These are phyloP conservation scores for Brachionus paranguensis DNA, from an alignment of 1,140 invertebrate genomes.

Conservation along the genomic window DNA sequence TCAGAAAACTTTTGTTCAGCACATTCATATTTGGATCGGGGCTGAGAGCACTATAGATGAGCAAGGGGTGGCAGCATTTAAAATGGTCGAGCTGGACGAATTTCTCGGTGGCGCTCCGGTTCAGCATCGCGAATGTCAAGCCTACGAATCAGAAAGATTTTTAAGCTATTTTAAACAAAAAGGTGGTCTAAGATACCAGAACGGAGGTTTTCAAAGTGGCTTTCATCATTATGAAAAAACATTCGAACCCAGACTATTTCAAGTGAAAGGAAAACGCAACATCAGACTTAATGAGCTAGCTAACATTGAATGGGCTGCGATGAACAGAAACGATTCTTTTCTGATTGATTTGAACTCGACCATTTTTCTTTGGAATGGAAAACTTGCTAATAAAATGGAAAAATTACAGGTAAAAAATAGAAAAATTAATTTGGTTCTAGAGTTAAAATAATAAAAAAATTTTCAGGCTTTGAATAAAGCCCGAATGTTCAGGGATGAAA, in stretches of 20 bases:
- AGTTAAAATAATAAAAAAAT: conserved; percentile 61
- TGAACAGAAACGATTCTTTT: conserved; percentile 85
- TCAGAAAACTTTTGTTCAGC: background rate
- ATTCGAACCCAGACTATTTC: conserved; percentile 70
- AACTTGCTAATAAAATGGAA: conserved; percentile 55
- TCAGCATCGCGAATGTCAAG: conserved; percentile 71
- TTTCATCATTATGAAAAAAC: conserved; percentile 72
- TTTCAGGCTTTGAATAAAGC: conserved; percentile 73
- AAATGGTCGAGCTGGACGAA: conserved; percentile 76
- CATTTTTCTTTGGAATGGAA: conserved; percentile 69
- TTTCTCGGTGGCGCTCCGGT: conserved; percentile 72
- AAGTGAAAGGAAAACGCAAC: conserved; percentile 81
- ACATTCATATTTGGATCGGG: conserved; percentile 87
- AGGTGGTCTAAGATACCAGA: conserved; percentile 65
- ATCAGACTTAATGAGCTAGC: conserved; percentile 71
- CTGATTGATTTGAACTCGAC: conserved; percentile 72
- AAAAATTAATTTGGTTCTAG: background rate
- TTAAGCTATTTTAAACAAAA: conserved; percentile 65
- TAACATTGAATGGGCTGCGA: conserved; percentile 66
- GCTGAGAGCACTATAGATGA: conserved; percentile 64
- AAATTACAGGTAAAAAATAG: conserved; percentile 50
- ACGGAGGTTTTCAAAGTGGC: conserved; percentile 74
- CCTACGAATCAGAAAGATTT: conserved; percentile 68
- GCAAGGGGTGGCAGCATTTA: conserved; percentile 73
- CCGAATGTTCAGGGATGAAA: conserved; percentile 58